These are phyloP conservation scores for Ametastegia equiseti DNA, from an alignment of 2,888 invertebrate species.

Conservation along the genomic window DNA sequence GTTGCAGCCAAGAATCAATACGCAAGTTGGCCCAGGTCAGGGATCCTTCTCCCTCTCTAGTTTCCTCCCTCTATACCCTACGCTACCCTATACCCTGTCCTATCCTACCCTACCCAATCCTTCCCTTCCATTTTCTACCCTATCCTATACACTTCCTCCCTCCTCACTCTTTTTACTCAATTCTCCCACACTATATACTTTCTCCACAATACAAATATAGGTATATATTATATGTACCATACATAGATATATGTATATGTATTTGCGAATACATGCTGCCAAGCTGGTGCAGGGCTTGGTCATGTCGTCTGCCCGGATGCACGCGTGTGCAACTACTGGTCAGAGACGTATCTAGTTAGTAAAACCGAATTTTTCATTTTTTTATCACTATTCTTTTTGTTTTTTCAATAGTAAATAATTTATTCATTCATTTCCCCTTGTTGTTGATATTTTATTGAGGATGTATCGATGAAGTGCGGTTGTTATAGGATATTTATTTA, in stretches of 20 bases:
- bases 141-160: neutral
- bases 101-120: neutral
- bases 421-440: too few relatives aligned
- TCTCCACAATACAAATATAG: neutral
- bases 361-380: neutral
- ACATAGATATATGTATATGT: too few relatives aligned
- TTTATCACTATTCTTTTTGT: too few relatives aligned
- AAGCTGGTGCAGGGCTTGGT: neutral
- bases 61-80: neutral
- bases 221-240: too few relatives aligned
- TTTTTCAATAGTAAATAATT: too few relatives aligned
- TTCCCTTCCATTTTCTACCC: neutral
- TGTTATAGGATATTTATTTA: too few relatives aligned
- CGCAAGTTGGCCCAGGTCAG: conserved; percentile 51
- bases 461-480: neutral
- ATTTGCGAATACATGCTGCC: neutral
- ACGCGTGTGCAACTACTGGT: neutral
- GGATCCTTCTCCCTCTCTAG: conserved; percentile 33
- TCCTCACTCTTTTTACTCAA: neutral
- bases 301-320: neutral
- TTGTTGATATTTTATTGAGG: neutral
- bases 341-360: neutral
- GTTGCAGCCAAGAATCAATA: conserved; percentile 50
- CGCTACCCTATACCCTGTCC: neutral
- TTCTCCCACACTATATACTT: neutral